A percentile compares a stretch with the other conserved stretches of the same genome.
These are phyloP conservation scores for Triops longicaudatus DNA, from an alignment of 1,140 invertebrate species.

Conservation along the genomic window DNA sequence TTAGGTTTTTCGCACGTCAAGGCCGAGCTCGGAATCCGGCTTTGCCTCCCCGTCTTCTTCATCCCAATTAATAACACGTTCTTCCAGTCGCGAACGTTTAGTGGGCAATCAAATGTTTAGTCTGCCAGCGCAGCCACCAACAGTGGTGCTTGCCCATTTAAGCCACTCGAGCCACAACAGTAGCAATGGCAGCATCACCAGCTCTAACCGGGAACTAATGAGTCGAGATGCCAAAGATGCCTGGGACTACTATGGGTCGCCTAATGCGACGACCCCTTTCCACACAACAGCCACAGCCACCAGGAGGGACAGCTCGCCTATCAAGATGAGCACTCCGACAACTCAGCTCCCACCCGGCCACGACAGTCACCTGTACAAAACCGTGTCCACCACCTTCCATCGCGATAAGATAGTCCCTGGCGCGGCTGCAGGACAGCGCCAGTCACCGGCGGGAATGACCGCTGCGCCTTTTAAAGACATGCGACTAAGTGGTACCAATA, in stretches of 20 bases:
- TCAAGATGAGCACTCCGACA: conserved; percentile 31
- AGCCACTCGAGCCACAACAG: conserved; percentile 30
- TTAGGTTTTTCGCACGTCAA: not conserved
- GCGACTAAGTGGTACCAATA: not conserved
- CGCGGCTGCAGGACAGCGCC: conserved; percentile 8
- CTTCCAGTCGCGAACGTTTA: conserved; percentile 29
- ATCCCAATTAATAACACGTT: conserved; percentile 18
- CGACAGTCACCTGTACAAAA: conserved; percentile 24
- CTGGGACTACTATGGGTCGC: conserved; percentile 29
- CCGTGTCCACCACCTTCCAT: conserved; percentile 25
- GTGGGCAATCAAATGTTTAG: conserved; percentile 29
- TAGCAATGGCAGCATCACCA: conserved; percentile 31
- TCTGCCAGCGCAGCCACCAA: conserved; percentile 15
- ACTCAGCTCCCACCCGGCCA: conserved; percentile 28
- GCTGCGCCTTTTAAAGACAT: not conserved
- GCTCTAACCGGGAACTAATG: conserved; percentile 27
- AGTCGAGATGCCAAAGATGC: conserved; percentile 31
- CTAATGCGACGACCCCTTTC: conserved; percentile 25
- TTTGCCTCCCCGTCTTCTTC: not conserved
- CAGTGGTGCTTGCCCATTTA: not conserved
- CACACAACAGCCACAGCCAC: conserved; percentile 20
- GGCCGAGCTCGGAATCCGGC: conserved; percentile 20
- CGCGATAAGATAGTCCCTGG: not conserved
- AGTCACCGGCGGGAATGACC: not conserved
- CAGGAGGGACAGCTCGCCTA: conserved; percentile 26